A percentile compares a stretch with the other conserved stretches of the same genome.
Evolutionary conservation across 2,797 vertebrate genomes (phyloP).

Genomic region (Crocidura indochinensis): DNA sequence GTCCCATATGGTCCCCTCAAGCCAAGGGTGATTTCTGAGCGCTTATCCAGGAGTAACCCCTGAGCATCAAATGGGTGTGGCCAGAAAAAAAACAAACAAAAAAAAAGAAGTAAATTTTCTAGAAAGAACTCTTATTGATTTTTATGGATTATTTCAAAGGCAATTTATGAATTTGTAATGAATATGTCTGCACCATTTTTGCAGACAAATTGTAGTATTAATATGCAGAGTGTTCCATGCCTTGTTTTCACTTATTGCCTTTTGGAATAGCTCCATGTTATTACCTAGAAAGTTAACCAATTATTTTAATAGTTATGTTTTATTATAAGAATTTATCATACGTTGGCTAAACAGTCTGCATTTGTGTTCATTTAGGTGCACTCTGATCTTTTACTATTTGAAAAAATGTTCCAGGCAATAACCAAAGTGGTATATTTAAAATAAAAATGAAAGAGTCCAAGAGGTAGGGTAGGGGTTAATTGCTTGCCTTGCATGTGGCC

Average conservation of each 20-base stretch:
- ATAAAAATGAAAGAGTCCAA: constrained; percentile 52
- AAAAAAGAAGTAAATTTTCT: background rate
- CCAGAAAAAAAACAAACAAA: too few relatives aligned
- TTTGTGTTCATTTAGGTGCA: constrained; percentile 60
- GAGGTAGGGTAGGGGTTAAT: too few relatives aligned
- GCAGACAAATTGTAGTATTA: background rate
- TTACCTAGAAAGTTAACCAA: constrained; percentile 67
- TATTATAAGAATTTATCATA: constrained; percentile 72
- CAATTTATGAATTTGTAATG: background rate
- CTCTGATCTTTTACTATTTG: constrained; percentile 63
- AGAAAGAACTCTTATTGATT: background rate
- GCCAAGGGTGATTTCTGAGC: too few relatives aligned
- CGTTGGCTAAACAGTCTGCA: constrained; percentile 69
- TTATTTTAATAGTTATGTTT: constrained; percentile 74
- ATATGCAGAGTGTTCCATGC: background rate
- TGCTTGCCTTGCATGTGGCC: too few relatives aligned
- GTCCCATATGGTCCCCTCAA: too few relatives aligned
- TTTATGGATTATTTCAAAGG: background rate
- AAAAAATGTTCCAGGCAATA: constrained; percentile 54
- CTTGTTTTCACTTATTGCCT: constrained; percentile 14
- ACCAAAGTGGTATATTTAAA: constrained; percentile 49
- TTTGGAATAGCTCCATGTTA: constrained; percentile 68
- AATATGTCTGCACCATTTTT: background rate
- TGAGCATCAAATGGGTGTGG: too few relatives aligned
- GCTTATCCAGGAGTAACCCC: too few relatives aligned